Evolutionary conservation across 2,113 vertebrate genomes (phyloP), one percentile per base, ranked within the genome.

Genomic region (Vombatus ursinus): DNA sequence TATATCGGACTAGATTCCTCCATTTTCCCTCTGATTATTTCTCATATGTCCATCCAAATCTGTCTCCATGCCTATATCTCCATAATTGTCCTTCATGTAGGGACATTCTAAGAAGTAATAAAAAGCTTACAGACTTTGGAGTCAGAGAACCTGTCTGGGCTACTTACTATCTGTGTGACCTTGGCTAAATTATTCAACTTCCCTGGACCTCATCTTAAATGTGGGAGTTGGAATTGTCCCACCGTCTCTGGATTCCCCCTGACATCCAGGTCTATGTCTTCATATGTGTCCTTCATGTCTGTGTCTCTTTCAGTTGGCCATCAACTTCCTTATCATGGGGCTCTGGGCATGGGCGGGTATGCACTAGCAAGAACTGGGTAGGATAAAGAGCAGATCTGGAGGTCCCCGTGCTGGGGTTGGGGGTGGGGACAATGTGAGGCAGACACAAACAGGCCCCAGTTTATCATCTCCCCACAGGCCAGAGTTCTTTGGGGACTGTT

Each of bases 381-480:
- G 96, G 97, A 98, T 98, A 97, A 97, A 96, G 89, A 96, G 68
- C 77, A 31, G 4, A 84, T 84, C 68, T 84, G n/a, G n/a, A 37
- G 57, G 61, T 52, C 28, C 28, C 9, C 0, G 31, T 11, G 89
- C 91, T 91, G 48, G 77, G 95, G 68, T 93, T 93, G 61, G 90
- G 90, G 92, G 53, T 57, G 31, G 10, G 31, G 68, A 44, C 68
- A 84, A 84, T 44, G 68, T 44, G 68, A 44, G 44, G 48, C 57
- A 51, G 50, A 93, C 31, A 96, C 92, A 96, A 97, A 97, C 96
- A 97, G 84, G 31, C 37, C 52, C 52, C 77, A 93, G 84, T 51
- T 98, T 98, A 98, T 98, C 98, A 97, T 93, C 25, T 0, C 12
- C 84, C 90, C 25, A n/a, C 98, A 98, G 96, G 94, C 91, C 51